phyloP scores from a whole-genome alignment of 1,140 invertebrate genomes.

The Drosophila kepulauana region DNA sequence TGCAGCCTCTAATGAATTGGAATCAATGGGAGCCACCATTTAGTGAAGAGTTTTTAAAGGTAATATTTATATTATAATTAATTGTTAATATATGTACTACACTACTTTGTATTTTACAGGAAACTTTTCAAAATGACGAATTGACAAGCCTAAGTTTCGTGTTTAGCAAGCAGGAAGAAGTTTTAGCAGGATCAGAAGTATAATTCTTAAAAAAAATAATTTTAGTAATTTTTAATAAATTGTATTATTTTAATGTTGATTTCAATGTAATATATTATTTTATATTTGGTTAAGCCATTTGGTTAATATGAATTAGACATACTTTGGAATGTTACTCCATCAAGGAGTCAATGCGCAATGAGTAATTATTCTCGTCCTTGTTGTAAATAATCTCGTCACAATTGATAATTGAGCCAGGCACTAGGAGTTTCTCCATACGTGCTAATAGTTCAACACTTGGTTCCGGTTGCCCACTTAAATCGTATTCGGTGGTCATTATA shows the following conservation, averaged over 20 bases:
- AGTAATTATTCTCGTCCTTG: constrained; percentile 38
- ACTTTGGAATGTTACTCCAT: background rate
- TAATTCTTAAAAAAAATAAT: background rate
- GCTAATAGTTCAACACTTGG: constrained; percentile 30
- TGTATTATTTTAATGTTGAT: background rate
- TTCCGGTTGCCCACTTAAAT: constrained; percentile 50
- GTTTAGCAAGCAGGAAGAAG: constrained; percentile 20
- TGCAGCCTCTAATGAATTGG: constrained; percentile 40
- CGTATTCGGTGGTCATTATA: constrained; percentile 63
- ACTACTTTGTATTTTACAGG: constrained; percentile 31
- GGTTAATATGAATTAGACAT: background rate
- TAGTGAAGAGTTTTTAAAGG: constrained; percentile 46
- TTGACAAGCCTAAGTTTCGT: constrained; percentile 38
- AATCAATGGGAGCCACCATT: constrained; percentile 39
- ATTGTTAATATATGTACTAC: background rate
- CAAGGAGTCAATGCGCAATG: constrained; percentile 37
- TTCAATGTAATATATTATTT: background rate
- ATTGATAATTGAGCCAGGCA: constrained; percentile 46
- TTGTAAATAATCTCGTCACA: constrained; percentile 51
- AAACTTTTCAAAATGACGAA: constrained; percentile 6
- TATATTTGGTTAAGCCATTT: constrained; percentile 10
- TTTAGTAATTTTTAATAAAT: too few species aligned
- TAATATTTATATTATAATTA: background rate
- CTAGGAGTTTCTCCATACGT: constrained; percentile 45
- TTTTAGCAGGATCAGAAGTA: background rate